These are phyloP conservation scores for Caenorhabditis zanzibari DNA, from an alignment of 2,888 invertebrate genomes.

Conservation along the genomic window DNA sequence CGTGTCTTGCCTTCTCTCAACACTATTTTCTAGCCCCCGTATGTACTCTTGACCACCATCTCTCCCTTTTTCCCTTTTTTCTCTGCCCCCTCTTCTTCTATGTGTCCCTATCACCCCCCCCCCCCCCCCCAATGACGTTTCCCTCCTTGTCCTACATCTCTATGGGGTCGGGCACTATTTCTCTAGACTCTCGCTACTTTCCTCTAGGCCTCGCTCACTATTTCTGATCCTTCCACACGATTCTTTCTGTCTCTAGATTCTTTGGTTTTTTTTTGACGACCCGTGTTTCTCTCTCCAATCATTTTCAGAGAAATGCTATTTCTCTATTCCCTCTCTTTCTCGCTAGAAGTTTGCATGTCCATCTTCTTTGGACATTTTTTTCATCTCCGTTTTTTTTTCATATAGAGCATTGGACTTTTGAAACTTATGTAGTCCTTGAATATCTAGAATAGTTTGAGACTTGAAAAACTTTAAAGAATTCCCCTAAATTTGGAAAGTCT, in stretches of 20 bases:
- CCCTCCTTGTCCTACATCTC: neutral
- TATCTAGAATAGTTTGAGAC: no score
- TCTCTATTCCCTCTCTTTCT: slow-evolving; percentile 5
- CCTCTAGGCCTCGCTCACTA: no score
- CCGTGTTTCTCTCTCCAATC: slow-evolving; percentile 7
- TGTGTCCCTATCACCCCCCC: no score
- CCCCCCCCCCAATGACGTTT: neutral
- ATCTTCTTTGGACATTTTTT: slow-evolving; percentile 22
- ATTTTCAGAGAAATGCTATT: slow-evolving; percentile 31
- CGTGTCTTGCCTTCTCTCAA: slow-evolving; percentile 24
- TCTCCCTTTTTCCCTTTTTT: slow-evolving; percentile 22
- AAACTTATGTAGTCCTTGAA: no score
- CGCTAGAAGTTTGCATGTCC: slow-evolving; percentile 19
- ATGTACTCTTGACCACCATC: slow-evolving; percentile 56
- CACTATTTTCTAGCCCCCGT: slow-evolving; percentile 4
- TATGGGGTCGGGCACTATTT: neutral
- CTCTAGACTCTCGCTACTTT: neutral
- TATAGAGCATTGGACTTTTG: neutral
- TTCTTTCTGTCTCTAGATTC: neutral
- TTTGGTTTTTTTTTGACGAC: no score
- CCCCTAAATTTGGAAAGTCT: no score
- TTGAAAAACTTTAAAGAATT: no score
- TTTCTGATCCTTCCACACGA: no score
- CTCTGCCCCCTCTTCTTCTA: no score
- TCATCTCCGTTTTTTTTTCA: neutral